phyloP scores from a whole-genome alignment of 2,888 invertebrate species.

The Exephanes ischioxanthus region DNA sequence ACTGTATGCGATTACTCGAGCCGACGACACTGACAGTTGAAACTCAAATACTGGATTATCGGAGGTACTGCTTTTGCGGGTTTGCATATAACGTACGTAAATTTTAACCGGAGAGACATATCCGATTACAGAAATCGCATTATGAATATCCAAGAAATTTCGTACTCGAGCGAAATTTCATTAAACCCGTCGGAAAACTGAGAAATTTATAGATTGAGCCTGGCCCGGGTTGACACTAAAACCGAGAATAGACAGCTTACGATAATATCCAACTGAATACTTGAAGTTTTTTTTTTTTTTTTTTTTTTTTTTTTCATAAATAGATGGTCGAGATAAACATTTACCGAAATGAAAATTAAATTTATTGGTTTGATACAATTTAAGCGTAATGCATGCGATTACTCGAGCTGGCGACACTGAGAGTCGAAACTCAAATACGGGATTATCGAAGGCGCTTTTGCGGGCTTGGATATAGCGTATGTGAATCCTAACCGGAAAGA shows the following conservation, averaged over 20 bases:
- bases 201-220: no score
- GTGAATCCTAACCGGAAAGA: not conserved
- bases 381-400: conserved; percentile 43
- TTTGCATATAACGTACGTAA: not conserved
- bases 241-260: no score
- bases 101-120: not conserved
- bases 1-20: conserved; percentile 49
- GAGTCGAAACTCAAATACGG: conserved; percentile 49
- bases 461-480: not conserved
- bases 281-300: no score
- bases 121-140: not conserved
- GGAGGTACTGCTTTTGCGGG: not conserved
- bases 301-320: no score
- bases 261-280: no score
- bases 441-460: not conserved
- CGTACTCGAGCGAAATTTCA: no score
- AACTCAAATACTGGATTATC: conserved; percentile 34
- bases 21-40: conserved; percentile 55
- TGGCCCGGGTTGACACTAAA: no score
- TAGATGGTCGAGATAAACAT: no score
- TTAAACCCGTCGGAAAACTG: no score
- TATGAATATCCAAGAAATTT: not conserved
- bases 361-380: not conserved
- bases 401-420: conserved; percentile 50
- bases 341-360: no score